These are phyloP conservation scores for Acanthurus lineatus DNA, from an alignment of 2,797 vertebrate genomes.

Conservation along the genomic window DNA sequence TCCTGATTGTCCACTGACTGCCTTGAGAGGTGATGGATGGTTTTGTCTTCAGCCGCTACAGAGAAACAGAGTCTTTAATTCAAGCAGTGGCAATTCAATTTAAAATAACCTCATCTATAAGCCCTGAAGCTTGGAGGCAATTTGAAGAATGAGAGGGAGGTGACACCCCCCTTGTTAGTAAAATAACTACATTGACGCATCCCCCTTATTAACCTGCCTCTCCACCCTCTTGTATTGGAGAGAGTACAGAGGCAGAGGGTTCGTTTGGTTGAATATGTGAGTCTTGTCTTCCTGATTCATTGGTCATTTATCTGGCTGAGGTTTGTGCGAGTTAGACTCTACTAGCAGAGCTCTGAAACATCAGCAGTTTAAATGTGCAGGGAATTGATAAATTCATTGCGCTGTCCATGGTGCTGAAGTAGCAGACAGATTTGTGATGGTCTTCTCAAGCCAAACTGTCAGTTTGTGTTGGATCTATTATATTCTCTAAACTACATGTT, in stretches of 20 bases:
- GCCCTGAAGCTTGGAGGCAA: neutral
- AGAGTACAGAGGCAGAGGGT: no score
- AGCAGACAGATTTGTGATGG: neutral
- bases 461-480: neutral
- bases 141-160: neutral
- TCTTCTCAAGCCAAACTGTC: neutral
- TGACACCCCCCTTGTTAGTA: neutral
- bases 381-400: neutral
- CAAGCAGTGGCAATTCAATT: conserved; percentile 40
- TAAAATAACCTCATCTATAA: conserved; percentile 28
- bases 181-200: neutral
- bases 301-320: neutral
- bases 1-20: conserved; percentile 28
- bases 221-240: neutral
- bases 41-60: neutral
- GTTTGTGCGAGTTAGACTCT: neutral
- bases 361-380: neutral
- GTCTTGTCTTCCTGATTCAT: neutral
- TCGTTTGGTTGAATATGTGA: neutral
- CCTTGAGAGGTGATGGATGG: conserved; percentile 52
- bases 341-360: neutral
- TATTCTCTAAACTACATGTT: no score
- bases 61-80: conserved; percentile 31
- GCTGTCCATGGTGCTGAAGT: neutral
- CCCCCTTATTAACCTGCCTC: neutral